These are phyloP conservation scores for Nylanderia fulva DNA, from an alignment of 1,140 invertebrate species.

Conservation along the genomic window DNA sequence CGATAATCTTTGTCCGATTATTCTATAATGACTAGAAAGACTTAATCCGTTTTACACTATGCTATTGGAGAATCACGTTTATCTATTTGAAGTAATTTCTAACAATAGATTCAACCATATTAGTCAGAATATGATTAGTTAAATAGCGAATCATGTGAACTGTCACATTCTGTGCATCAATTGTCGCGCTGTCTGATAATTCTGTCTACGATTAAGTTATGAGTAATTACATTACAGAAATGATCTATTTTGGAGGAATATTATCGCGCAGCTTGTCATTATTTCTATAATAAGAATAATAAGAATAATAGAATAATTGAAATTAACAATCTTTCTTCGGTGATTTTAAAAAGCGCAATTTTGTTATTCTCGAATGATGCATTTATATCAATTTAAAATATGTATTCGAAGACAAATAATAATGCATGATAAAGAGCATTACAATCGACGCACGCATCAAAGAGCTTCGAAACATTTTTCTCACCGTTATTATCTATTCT, in stretches of 20 bases:
- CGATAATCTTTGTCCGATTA: background rate
- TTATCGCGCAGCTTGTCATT: background rate
- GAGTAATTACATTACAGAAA: slow-evolving; percentile 22
- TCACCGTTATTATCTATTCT: background rate
- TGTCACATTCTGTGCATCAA: slow-evolving; percentile 55
- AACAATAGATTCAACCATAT: slow-evolving; percentile 33
- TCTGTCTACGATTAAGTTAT: slow-evolving; percentile 55
- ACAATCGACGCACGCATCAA: slow-evolving; percentile 19
- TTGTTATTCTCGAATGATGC: background rate
- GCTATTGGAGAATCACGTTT: slow-evolving; percentile 31
- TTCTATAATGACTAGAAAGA: background rate
- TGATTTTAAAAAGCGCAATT: background rate
- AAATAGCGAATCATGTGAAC: slow-evolving; percentile 53
- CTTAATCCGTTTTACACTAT: background rate
- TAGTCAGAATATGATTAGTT: slow-evolving; percentile 66
- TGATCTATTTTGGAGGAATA: background rate
- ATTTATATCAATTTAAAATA: background rate
- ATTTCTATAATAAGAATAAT: too few species aligned
- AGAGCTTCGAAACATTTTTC: background rate
- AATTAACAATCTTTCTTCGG: background rate
- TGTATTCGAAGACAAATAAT: background rate
- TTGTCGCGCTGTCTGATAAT: slow-evolving; percentile 61
- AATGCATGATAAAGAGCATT: background rate
- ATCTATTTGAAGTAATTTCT: slow-evolving; percentile 7
- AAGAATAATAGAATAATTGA: too few species aligned